Base-by-base conservation (phyloP, 2,888 invertebrate species). In the Belgica antarctica region DNA sequence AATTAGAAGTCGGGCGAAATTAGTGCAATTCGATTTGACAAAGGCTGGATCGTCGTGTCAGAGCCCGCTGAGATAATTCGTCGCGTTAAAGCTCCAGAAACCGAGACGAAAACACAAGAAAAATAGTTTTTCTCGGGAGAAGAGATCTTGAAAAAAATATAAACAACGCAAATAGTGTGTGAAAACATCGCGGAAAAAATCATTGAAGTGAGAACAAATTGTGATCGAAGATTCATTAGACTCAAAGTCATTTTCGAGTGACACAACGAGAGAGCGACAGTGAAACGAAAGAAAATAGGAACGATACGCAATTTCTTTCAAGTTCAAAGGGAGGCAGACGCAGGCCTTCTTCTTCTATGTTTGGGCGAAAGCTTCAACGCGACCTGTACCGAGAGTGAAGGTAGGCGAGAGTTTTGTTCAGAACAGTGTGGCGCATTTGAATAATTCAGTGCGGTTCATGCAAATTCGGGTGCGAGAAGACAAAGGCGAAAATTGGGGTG, bases 261-360 rank as follows among this genome's bases (percentile, higher is more conserved):
- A 61, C 24, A n/a, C 10, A 47, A 66, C 17, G 15, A 46, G 22
- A 66, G 17, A 24, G 24, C 34, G 34, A 12, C 15, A 68, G 68
- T 28, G 15, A 15, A 15, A 47, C 17, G 3, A n/a, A 27, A 61
- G 61, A 27, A 63, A 62, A 61, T n/a, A 63, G 46, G 41, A 41
- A 65, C 31, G 36, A 62, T 62, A 65, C 65, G 65, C 65, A 65
- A 47, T 65, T 63, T 36, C 28, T 41, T 63, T 65, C 65, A 65
- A 65, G 65, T 65, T 65, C 65, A 65, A 12, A 41, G 52, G 59
- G 27, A 59, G 46, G 57, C 22, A 57, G 25, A 57, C 24, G 57
- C 5, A 46, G 15, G 15, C 27, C 36, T 63, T 62, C 63, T 63
- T 63, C 36, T 36, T 63, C 12, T 31, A 31, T 63, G 31, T 63